Conservation (phyloP, 2,797 vertebrate species). For the Eleutherodactylus coqui region DNA sequence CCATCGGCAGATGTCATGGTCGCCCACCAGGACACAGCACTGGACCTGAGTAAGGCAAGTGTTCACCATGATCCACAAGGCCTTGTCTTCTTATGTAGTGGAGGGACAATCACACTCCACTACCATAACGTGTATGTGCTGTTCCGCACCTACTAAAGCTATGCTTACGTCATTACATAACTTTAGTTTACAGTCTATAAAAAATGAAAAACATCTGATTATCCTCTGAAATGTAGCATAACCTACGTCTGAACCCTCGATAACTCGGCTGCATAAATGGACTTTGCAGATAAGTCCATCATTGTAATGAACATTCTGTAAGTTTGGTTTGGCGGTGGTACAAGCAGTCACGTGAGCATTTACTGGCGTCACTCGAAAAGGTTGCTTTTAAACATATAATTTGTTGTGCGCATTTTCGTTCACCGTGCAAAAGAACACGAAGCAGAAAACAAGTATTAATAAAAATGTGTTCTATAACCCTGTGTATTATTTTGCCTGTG, state of each 20-base stretch:
- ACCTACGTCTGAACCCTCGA: not conserved
- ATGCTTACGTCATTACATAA: too few relatives aligned
- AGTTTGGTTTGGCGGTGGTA: not conserved
- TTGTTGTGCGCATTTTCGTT: not conserved
- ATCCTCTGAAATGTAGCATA: not conserved
- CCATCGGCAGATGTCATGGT: too few relatives aligned
- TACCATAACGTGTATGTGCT: too few relatives aligned
- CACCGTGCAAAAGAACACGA: too few relatives aligned
- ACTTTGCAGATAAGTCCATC: not conserved
- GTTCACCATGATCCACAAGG: too few relatives aligned
- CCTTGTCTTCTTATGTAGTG: too few relatives aligned
- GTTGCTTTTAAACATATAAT: not conserved
- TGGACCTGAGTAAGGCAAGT: too few relatives aligned
- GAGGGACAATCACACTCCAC: too few relatives aligned
- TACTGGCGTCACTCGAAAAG: not conserved
- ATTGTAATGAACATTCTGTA: not conserved
- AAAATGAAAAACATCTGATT: not conserved
- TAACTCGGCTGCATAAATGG: not conserved
- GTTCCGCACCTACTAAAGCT: too few relatives aligned
- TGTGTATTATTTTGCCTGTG: not conserved
- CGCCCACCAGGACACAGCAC: too few relatives aligned
- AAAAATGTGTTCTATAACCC: too few relatives aligned
- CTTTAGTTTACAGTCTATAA: not conserved
- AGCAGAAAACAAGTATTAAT: too few relatives aligned
- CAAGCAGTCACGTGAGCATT: not conserved